Evolutionary conservation across 1,140 invertebrate species (phyloP).

Genomic region (Riptortus pedestris): DNA sequence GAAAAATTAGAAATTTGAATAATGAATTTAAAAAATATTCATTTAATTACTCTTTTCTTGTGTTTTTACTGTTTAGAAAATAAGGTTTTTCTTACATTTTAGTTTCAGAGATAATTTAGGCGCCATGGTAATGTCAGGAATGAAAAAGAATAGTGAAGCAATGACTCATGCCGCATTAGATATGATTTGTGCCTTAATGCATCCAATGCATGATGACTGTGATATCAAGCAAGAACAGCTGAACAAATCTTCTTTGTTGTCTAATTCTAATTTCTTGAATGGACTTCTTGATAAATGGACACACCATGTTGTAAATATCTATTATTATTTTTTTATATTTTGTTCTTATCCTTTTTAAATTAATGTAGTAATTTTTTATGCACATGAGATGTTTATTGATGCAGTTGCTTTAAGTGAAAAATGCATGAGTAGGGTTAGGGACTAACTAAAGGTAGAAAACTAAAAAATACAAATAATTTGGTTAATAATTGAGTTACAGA

Average conservation of each 20-base stretch:
- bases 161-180: conserved; percentile 94
- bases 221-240: conserved; percentile 91
- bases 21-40: too few species aligned
- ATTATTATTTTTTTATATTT: conserved; percentile 39
- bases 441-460: too few species aligned
- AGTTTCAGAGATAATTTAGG: conserved; percentile 93
- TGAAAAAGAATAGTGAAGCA: conserved; percentile 77
- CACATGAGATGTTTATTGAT: too few species aligned
- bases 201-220: conserved; percentile 96
- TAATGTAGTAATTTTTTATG: too few species aligned
- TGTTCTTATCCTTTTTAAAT: conserved; percentile 24
- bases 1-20: too few species aligned
- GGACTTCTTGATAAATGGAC: conserved; percentile 90
- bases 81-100: background rate
- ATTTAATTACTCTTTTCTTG: too few species aligned
- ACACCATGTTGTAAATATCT: conserved; percentile 59
- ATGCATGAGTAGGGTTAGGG: too few species aligned
- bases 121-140: conserved; percentile 75
- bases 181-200: conserved; percentile 94
- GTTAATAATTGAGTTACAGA: too few species aligned
- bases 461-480: too few species aligned
- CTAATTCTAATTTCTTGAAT: conserved; percentile 85
- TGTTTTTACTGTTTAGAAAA: too few species aligned
- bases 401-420: too few species aligned
- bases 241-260: conserved; percentile 92